A percentile compares a stretch with the other conserved stretches of the same genome.
Conservation (phyloP, 2,113 vertebrate species). For the Porphyrio hochstetteri region DNA sequence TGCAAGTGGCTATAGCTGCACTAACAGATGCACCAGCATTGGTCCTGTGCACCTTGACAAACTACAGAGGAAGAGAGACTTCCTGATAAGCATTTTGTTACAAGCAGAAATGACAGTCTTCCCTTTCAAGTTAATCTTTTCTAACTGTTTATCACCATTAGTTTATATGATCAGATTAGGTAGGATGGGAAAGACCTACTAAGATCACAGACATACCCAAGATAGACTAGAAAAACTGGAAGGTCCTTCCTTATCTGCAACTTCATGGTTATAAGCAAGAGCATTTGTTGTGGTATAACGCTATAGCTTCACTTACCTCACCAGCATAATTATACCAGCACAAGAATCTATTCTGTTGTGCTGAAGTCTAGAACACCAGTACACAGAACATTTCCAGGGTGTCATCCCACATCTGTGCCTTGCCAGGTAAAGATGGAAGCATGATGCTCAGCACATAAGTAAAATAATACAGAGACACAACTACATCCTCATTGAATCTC, state of each 20-base stretch:
- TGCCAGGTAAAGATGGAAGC: not conserved
- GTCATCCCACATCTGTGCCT: not conserved
- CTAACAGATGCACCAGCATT: not conserved
- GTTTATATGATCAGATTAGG: not conserved
- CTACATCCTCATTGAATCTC: not conserved
- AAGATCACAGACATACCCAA: constrained; percentile 4
- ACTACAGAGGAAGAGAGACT: not conserved
- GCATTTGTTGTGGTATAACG: constrained; percentile 24
- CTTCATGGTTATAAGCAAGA: not conserved
- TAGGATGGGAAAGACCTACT: not conserved
- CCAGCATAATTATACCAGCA: not conserved
- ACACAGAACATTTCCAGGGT: not conserved
- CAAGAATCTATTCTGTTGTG: not conserved
- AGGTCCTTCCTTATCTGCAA: constrained; percentile 25
- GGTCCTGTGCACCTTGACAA: not conserved
- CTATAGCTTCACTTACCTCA: not conserved
- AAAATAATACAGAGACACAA: not conserved
- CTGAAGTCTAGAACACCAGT: not conserved
- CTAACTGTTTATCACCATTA: not conserved
- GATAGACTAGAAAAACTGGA: constrained; percentile 34
- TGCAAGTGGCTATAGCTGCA: not conserved
- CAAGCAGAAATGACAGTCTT: not conserved
- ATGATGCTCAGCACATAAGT: not conserved
- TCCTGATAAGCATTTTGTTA: not conserved
- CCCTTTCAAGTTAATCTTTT: constrained; percentile 1